Base-by-base conservation (phyloP, 2,113 vertebrate species). In the Cyprinodon tularosa region DNA sequence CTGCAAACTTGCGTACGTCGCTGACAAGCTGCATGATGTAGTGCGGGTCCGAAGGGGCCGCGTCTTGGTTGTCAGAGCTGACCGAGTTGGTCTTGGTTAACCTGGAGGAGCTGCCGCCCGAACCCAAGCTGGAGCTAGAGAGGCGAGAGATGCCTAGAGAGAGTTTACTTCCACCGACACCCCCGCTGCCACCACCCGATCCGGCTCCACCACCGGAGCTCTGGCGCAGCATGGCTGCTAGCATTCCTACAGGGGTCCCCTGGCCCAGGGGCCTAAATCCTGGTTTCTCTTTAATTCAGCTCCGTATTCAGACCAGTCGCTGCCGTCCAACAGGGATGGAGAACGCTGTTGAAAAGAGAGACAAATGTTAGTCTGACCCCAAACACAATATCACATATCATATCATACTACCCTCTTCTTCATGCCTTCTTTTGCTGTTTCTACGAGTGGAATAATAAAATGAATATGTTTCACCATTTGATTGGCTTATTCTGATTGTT, bases 1-100 rank as follows among this genome's bases (percentile, higher is more conserved):
- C 96, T 6, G 97, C 96, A 92, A 99, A 98, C 86, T 93, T 97
- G 78, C 97, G 95, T 85, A 98, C 96, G 10, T 99, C 97, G 0
- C 95, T 96, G 89, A 98, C 96, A 88, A 98, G 92, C 85, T 97
- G 96, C 96, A 96, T 96, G 84, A 99, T 98, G 76, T 97, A 98
- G 79, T 97, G 94, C 12, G 96, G 96, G 84, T 98, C 97, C 22
- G 96, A 94, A 78, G 89, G 72, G 44, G 95, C 89, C 62, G 72
- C 90, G 40, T 97, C 95, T 20, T 91, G 89, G 80, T 90, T 91
- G 68, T 95, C 95, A 0, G 92, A 92, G 93, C 92, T 95, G 88
- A 91, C 79, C 2, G 94, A 94, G 74, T 90, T 90, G 44, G 93
- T 95, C 88, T 96, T 93, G 68, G 93, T 90, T 76, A 86, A 88